Evolutionary conservation across 2,797 vertebrate genomes (phyloP).

Genomic region (Helarctos malayanus): DNA sequence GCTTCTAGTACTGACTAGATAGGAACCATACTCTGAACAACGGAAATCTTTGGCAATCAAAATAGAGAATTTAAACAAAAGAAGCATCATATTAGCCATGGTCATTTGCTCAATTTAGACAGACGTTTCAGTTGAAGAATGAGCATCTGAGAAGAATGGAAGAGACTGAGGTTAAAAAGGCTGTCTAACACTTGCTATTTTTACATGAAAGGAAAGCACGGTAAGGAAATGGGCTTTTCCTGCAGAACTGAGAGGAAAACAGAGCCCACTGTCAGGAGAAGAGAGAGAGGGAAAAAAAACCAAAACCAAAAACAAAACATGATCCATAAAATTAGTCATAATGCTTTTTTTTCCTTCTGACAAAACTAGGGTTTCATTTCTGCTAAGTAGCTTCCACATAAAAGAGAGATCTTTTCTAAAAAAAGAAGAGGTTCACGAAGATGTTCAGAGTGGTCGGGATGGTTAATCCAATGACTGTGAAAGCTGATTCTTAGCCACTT

Average conservation of each 20-base stretch:
- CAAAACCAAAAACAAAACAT: not conserved
- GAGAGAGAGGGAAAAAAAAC: not conserved
- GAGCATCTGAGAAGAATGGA: constrained; percentile 13
- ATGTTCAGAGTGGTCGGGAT: constrained; percentile 34
- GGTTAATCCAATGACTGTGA: constrained; percentile 46
- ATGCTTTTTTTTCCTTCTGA: constrained; percentile 29
- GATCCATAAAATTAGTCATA: constrained; percentile 51
- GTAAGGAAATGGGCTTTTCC: constrained; percentile 23
- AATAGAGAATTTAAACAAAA: not conserved
- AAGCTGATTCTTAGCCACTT: constrained; percentile 35
- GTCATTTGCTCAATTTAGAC: not conserved
- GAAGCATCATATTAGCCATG: not conserved
- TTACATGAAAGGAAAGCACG: not conserved
- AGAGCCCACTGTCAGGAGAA: not conserved
- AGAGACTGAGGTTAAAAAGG: constrained; percentile 17
- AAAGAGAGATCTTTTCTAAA: constrained; percentile 56
- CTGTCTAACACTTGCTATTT: not conserved
- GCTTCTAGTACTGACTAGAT: not conserved
- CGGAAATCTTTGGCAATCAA: constrained; percentile 17
- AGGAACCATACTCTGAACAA: not conserved
- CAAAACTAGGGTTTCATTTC: constrained; percentile 66
- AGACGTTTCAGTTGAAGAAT: not conserved
- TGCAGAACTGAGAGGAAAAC: constrained; percentile 36
- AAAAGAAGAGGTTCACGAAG: constrained; percentile 40
- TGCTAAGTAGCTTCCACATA: constrained; percentile 56